Evolutionary conservation across 1,140 invertebrate species (phyloP), one percentile per base, ranked within the genome.

Genomic region (Leptoteleia sp.): DNA sequence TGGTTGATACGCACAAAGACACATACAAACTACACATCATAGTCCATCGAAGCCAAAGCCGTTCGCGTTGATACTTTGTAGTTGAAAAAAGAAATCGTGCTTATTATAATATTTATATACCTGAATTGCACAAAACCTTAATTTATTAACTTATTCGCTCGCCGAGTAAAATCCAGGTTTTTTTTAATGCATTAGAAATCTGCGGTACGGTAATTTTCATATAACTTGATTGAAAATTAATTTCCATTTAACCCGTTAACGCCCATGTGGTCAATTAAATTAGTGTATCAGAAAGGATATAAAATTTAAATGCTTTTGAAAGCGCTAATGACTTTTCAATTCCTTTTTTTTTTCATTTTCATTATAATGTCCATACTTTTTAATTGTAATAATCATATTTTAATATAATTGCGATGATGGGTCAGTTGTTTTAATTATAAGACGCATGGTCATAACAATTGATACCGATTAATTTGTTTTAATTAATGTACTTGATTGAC

Each of bases 21-120:
- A 76, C 62, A 61, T 40, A 61, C 48, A 67, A 16, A 68, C 55
- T 61, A 85, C 75, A 76, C 83, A 80, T 87, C 80, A 86, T 88
- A 87, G 86, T 88, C 87, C 81, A 76, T 85, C 82, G 83, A 88
- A 88, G 80, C 87, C 87, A 88, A 88, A 88, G 87, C 82, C 78
- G 83, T 83, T 75, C 80, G 62, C 78, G 71, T 80, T 55, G 71
- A 80, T 70, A 47, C 71, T 73, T 77, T 55, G 65, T 77, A 73
- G 55, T 70, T 61, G 54, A 81, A 61, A 52, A 62, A 81, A 61
- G 52, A 62, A 76, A 61, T 29, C 48, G 35, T 40, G 57, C 27
- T 78, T 67, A 37, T 68, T 76, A 68, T 6, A 50, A 78, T 61
- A 55, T 72, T 50, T 17, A 35, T 52, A 47, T 61, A 70, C 19